Evolutionary conservation across 2,113 vertebrate species (phyloP).

Genomic region (Ceyx melanurus): DNA sequence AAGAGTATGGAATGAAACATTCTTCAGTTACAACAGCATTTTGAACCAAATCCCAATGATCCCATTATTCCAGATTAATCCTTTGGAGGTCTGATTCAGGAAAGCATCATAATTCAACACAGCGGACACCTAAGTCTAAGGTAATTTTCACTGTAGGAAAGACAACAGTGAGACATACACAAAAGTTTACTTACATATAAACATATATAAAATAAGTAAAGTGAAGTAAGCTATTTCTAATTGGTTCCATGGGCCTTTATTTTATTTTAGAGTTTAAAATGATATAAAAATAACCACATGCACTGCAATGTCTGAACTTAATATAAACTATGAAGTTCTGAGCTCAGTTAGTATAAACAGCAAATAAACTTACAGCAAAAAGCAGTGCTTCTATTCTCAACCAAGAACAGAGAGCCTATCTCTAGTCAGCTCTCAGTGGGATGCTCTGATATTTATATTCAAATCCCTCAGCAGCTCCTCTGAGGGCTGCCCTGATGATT

Average conservation of each 20-base stretch:
- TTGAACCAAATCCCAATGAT: constrained; percentile 42
- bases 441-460: neutral
- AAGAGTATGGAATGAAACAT: constrained; percentile 35
- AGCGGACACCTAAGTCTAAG: constrained; percentile 28
- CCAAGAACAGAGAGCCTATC: constrained; percentile 11
- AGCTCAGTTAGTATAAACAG: constrained; percentile 11
- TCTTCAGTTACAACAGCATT: neutral
- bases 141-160: constrained; percentile 56
- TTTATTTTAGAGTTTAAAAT: neutral
- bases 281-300: constrained; percentile 11
- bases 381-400: constrained; percentile 3
- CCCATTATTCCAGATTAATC: constrained; percentile 46
- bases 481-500: neutral
- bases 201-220: neutral
- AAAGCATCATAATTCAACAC: constrained; percentile 41
- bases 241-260: neutral
- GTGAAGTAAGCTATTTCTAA: constrained; percentile 20
- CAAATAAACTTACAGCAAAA: constrained; percentile 21
- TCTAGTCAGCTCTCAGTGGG: neutral
- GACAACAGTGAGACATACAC: constrained; percentile 43
- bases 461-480: constrained; percentile 30
- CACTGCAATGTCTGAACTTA: neutral
- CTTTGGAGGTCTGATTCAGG: constrained; percentile 46
- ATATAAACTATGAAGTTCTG: constrained; percentile 8
- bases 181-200: neutral